phyloP scores from a whole-genome alignment of 2,888 invertebrate species.

The Drosophila nr. perissopoda region DNA sequence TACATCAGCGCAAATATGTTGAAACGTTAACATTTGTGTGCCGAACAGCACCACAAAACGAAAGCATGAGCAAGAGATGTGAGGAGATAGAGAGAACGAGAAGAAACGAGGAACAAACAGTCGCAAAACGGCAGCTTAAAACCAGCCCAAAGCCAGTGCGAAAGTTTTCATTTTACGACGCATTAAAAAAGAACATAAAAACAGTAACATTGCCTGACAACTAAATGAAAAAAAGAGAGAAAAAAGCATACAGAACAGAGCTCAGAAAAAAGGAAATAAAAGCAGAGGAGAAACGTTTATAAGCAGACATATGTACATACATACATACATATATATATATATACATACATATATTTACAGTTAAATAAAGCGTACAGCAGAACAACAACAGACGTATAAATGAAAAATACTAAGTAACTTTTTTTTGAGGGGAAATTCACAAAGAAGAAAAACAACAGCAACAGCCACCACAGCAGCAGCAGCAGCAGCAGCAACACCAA shows the following conservation, averaged over 20 bases:
- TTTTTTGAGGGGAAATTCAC: slow-evolving; percentile 14
- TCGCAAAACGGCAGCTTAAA: slow-evolving; percentile 23
- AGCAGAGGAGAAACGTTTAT: slow-evolving; percentile 18
- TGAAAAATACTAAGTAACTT: slow-evolving; percentile 26
- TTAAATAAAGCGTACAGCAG: background rate
- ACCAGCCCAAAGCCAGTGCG: slow-evolving; percentile 33
- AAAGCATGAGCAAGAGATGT: background rate
- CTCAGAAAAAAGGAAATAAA: slow-evolving; percentile 30
- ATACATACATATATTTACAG: background rate
- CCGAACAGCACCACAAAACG: slow-evolving; percentile 2
- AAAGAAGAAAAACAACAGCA: slow-evolving; percentile 5
- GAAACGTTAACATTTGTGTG: slow-evolving; percentile 39
- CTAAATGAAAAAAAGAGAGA: slow-evolving; percentile 34
- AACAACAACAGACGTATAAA: background rate
- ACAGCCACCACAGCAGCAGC: background rate
- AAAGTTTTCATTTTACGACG: slow-evolving; percentile 69
- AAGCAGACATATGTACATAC: background rate
- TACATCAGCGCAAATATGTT: slow-evolving; percentile 43
- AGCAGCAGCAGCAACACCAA: background rate
- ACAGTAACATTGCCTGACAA: slow-evolving; percentile 42
- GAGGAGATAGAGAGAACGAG: no score
- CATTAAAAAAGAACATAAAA: slow-evolving; percentile 72
- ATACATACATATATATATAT: background rate
- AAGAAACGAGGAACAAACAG: slow-evolving; percentile 14
- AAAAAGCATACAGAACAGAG: background rate